phyloP scores from a whole-genome alignment of 2,113 vertebrate genomes.

The Clarias gariepinus region DNA sequence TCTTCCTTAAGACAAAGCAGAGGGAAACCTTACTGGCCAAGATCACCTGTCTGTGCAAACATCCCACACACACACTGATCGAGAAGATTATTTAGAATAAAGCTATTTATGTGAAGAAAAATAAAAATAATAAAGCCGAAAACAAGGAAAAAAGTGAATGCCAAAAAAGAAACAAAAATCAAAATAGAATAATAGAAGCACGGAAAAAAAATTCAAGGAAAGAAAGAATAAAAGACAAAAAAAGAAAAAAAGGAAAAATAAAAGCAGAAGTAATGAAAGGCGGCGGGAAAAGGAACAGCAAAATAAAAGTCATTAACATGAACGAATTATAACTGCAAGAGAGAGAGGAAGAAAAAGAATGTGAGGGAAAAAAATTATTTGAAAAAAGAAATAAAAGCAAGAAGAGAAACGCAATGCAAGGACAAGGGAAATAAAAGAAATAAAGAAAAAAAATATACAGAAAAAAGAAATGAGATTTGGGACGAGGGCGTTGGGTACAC shows the following conservation, averaged over 20 bases:
- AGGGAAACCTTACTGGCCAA: constrained; percentile 57
- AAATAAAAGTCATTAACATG: neutral
- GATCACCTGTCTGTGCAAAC: constrained; percentile 66
- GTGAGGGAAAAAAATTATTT: no score
- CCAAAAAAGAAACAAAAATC: no score
- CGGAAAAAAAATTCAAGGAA: neutral
- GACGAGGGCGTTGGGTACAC: neutral
- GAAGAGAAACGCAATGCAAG: neutral
- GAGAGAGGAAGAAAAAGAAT: no score
- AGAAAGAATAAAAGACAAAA: neutral
- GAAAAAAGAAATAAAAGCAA: neutral
- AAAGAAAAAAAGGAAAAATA: no score
- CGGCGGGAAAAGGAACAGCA: neutral
- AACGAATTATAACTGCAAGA: neutral
- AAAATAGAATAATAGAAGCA: neutral
- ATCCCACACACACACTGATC: constrained; percentile 50
- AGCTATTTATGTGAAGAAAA: no score
- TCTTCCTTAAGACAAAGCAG: constrained; percentile 55
- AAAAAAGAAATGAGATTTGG: neutral
- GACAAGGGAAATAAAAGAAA: neutral
- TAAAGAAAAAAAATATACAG: neutral
- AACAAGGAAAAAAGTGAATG: no score
- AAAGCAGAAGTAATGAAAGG: no score
- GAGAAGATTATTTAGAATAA: neutral
- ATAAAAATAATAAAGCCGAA: no score